These are phyloP conservation scores for Rhizoglyphus robini DNA, from an alignment of 1,140 invertebrate species.

Conservation along the genomic window DNA sequence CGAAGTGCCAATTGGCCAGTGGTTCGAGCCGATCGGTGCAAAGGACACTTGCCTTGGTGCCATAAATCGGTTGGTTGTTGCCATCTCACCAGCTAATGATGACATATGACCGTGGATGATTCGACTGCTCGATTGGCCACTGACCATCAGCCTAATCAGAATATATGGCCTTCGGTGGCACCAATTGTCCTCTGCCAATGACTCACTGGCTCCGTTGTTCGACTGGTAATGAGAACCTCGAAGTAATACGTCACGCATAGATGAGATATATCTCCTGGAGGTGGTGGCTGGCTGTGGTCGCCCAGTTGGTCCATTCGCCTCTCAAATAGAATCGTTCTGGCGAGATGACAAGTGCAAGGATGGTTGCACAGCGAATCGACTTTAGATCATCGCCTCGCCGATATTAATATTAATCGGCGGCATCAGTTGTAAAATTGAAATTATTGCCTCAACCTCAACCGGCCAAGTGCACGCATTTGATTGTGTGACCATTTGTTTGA, in stretches of 20 bases:
- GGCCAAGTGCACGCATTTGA: too few relatives aligned
- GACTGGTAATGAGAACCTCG: not conserved
- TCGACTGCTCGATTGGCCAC: not conserved
- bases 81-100: too few relatives aligned
- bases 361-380: too few relatives aligned
- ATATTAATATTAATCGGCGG: not conserved
- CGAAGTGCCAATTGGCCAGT: too few relatives aligned
- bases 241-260: conserved; percentile 12
- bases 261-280: conserved; percentile 4
- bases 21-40: too few relatives aligned
- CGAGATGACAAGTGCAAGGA: too few relatives aligned
- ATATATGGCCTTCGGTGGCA: not conserved
- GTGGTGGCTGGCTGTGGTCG: not conserved
- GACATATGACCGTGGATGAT: conserved; percentile 7
- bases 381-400: too few relatives aligned
- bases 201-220: not conserved
- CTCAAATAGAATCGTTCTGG: too few relatives aligned
- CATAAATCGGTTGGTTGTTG: too few relatives aligned
- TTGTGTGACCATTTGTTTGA: too few relatives aligned
- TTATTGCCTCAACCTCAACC: not conserved
- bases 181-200: not conserved
- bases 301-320: too few relatives aligned
- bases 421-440: conserved; percentile 1
- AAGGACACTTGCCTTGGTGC: too few relatives aligned
- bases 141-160: not conserved